These are phyloP conservation scores for Nothobranchius furzeri DNA, from an alignment of 2,113 vertebrate genomes.

Conservation along the genomic window DNA sequence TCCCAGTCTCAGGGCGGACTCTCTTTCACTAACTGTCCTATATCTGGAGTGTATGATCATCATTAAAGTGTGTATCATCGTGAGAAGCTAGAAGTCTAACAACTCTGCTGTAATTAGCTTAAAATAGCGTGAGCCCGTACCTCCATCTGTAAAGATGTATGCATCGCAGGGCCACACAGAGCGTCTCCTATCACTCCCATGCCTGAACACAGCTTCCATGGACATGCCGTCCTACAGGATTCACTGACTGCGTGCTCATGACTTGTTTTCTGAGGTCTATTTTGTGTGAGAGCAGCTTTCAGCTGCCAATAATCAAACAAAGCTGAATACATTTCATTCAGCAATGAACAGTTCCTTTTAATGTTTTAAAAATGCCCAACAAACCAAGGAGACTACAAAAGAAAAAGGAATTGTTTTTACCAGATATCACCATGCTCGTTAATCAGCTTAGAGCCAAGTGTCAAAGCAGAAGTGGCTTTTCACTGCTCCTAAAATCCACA, in stretches of 20 bases:
- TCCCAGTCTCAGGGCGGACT: too few species aligned
- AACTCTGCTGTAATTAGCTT: slow-evolving; percentile 43
- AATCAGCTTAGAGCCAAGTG: slow-evolving; percentile 61
- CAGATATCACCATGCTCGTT: slow-evolving; percentile 52
- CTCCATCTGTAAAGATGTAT: slow-evolving; percentile 25
- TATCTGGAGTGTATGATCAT: slow-evolving; percentile 16
- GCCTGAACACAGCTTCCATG: slow-evolving; percentile 23
- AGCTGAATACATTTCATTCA: slow-evolving; percentile 20
- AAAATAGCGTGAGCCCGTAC: slow-evolving; percentile 23
- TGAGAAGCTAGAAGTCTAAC: slow-evolving; percentile 8
- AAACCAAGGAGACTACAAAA: slow-evolving; percentile 49
- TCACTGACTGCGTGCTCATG: neutral
- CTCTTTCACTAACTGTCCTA: slow-evolving; percentile 28
- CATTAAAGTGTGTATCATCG: slow-evolving; percentile 13
- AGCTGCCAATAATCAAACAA: slow-evolving; percentile 30
- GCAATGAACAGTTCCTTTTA: slow-evolving; percentile 32
- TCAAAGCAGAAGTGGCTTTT: slow-evolving; percentile 57
- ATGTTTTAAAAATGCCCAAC: slow-evolving; percentile 13
- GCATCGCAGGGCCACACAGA: slow-evolving; percentile 22
- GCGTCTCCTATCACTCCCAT: slow-evolving; percentile 25
- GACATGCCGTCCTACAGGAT: slow-evolving; percentile 4
- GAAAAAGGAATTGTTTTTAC: slow-evolving; percentile 66
- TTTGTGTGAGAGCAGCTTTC: slow-evolving; percentile 16
- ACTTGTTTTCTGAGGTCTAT: neutral
- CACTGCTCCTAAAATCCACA: slow-evolving; percentile 36